Evolutionary conservation across 2,888 invertebrate species (phyloP).

Genomic region (Limenitis camilla): DNA sequence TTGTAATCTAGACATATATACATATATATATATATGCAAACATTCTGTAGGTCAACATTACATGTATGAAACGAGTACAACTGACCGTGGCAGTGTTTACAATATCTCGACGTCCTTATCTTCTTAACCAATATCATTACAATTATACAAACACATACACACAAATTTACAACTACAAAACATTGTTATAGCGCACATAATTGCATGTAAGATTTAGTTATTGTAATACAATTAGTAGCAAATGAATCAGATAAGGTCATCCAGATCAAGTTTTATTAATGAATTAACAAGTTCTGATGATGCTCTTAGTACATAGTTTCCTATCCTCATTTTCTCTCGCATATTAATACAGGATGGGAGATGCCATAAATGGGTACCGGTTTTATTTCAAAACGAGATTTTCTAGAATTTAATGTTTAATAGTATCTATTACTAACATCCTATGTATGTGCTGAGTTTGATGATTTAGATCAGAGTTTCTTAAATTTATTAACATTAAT

Average conservation of each 20-base stretch:
- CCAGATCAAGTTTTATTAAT: constrained; percentile 26
- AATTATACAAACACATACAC: constrained; percentile 1
- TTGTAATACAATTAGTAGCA: constrained; percentile 6
- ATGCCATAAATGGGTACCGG: not conserved
- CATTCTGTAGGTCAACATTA: constrained; percentile 7
- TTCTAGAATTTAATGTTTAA: not conserved
- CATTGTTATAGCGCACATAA: not conserved
- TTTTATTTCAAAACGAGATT: not conserved
- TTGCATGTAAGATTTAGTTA: constrained; percentile 5
- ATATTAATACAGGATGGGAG: constrained; percentile 6
- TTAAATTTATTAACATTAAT: no score
- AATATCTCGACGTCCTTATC: constrained; percentile 19
- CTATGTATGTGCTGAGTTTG: not conserved
- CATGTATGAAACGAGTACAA: constrained; percentile 8
- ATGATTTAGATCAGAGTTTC: no score
- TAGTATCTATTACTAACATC: not conserved
- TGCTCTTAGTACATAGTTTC: not conserved
- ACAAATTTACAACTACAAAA: not conserved
- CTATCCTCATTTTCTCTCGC: constrained; percentile 27
- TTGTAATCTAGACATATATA: no score
- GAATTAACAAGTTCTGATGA: constrained; percentile 21
- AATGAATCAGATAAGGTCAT: constrained; percentile 25
- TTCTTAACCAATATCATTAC: constrained; percentile 15
- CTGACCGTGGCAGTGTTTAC: constrained; percentile 28
- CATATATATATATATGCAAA: not conserved